phyloP scores from a whole-genome alignment of 2,888 invertebrate genomes.

The Lithophane ornitopus region DNA sequence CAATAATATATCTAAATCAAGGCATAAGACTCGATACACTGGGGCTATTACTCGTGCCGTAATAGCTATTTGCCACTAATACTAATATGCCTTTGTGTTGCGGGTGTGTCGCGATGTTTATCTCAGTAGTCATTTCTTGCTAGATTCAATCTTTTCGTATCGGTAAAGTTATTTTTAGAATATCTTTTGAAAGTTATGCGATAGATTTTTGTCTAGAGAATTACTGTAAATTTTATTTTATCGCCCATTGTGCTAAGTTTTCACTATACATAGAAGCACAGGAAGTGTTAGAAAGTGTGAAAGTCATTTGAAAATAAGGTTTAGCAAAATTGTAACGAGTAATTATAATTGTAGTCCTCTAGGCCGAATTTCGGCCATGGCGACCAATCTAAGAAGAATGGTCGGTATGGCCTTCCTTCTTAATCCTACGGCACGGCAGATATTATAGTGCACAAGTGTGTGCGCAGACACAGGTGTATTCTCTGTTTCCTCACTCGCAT shows the following conservation, averaged over 20 bases:
- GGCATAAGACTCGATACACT: conserved; percentile 60
- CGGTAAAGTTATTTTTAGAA: conserved; percentile 42
- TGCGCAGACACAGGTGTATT: too few relatives aligned
- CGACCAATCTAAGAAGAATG: too few relatives aligned
- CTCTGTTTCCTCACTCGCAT: too few relatives aligned
- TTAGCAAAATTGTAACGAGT: background rate
- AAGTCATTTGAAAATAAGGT: background rate
- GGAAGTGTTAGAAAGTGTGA: background rate
- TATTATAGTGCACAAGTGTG: too few relatives aligned
- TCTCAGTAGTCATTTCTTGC: conserved; percentile 70
- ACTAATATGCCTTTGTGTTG: conserved; percentile 78
- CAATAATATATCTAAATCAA: conserved; percentile 70
- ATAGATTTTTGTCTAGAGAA: background rate
- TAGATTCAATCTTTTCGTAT: conserved; percentile 70
- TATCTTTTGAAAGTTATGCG: conserved; percentile 5
- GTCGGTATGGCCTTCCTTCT: too few relatives aligned
- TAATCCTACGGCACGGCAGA: too few relatives aligned
- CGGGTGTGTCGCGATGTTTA: conserved; percentile 73
- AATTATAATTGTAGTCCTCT: too few relatives aligned
- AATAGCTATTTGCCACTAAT: conserved; percentile 75
- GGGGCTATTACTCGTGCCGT: conserved; percentile 59
- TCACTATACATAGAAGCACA: too few relatives aligned
- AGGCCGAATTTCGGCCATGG: too few relatives aligned
- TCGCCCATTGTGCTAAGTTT: background rate
- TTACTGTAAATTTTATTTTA: background rate